phyloP scores from a whole-genome alignment of 30 jellyfish, hydroid and myxozoan genomes.

The Turritopsis rubra region DNA sequence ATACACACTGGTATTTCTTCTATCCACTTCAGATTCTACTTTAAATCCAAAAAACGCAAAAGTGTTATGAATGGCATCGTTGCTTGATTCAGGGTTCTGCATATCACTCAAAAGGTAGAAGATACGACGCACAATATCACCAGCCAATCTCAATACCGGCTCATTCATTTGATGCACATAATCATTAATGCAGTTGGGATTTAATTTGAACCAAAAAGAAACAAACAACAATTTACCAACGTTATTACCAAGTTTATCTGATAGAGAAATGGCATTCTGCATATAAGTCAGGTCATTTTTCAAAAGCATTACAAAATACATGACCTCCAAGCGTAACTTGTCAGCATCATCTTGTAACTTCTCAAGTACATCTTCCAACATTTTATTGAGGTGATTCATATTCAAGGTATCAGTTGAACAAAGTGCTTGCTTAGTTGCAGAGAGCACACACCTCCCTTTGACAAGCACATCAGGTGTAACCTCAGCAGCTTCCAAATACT shows the following conservation, averaged over 20 bases:
- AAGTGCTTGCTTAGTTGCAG: neutral
- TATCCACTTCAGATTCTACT: too few species aligned
- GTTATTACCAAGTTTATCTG: neutral
- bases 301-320: constrained; percentile 13
- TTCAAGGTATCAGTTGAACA: neutral
- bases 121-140: neutral
- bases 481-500: constrained; percentile 17
- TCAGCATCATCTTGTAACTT: neutral
- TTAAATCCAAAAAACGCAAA: neutral
- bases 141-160: neutral
- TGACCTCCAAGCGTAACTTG: neutral
- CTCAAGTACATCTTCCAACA: neutral
- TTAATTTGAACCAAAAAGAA: neutral
- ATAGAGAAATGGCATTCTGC: neutral
- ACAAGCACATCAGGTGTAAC: neutral
- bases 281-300: neutral
- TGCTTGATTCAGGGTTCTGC: neutral
- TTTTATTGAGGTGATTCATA: neutral
- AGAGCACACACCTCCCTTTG: neutral
- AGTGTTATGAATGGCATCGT: neutral
- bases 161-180: neutral
- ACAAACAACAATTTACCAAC: neutral
- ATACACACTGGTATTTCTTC: neutral
- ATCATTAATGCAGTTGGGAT: neutral
- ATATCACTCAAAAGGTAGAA: neutral